Evolutionary conservation across 2,888 invertebrate species (phyloP), one percentile per base, ranked within the genome.

Genomic region (Chirona hameri): DNA sequence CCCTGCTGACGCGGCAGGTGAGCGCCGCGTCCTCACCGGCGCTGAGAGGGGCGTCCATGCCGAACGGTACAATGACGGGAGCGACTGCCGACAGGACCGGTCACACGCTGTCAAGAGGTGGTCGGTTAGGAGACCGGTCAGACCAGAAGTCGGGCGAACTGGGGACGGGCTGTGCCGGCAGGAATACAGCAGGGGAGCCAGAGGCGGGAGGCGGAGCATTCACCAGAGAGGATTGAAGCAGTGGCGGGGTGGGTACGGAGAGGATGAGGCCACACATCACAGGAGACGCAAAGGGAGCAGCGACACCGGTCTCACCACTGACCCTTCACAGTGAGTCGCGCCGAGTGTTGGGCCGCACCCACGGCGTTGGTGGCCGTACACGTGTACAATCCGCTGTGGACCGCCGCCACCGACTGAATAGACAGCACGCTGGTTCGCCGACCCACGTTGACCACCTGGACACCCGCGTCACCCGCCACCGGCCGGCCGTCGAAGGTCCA

Each of bases 51-150:
- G 93, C 93, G 84, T 93, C 93, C 86, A 94, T 93, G 87, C 91
- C 91, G 87, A 94, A 93, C 79, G 92, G 92, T 86, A 91, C 90
- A 86, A 94, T 92, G 90, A 92, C 92, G 83, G 93, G 93, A 85
- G 91, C 81, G 24, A 81, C 85, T 85, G 84, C 83, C 52, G 84
- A 83, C 46, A 83, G 85, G 84, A 52, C 52, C n/a, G n/a, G n/a
- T n/a, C n/a, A n/a, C n/a, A n/a, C n/a, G n/a, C n/a, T n/a, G n/a
- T n/a, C n/a, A n/a, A n/a, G n/a, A n/a, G n/a, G n/a, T n/a, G n/a
- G n/a, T n/a, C n/a, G n/a, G n/a, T n/a, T n/a, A n/a, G n/a, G n/a
- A n/a, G n/a, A n/a, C n/a, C n/a, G n/a, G n/a, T n/a, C n/a, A n/a
- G n/a, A n/a, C n/a, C n/a, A n/a, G n/a, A n/a, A n/a, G n/a, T n/a